A percentile compares a stretch with the other conserved stretches of the same genome.
These are phyloP conservation scores for Cantharis rufa DNA, from an alignment of 2,888 invertebrate genomes.

Conservation along the genomic window DNA sequence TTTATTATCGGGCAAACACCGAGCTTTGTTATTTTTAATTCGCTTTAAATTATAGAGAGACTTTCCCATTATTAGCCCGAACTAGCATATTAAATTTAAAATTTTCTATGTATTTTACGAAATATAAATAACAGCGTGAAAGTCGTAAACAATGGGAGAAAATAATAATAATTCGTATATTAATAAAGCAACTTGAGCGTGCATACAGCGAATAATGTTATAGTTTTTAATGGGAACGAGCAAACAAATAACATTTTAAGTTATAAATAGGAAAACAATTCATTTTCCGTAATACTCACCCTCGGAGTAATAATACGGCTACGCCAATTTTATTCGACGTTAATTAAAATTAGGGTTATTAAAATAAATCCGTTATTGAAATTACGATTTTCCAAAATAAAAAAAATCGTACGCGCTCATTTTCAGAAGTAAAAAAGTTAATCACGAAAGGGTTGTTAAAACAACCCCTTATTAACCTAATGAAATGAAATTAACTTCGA, in stretches of 20 bases:
- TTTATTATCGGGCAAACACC: neutral
- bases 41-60: neutral
- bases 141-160: neutral
- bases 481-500: conserved; percentile 3
- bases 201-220: conserved; percentile 15
- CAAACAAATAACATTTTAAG: neutral
- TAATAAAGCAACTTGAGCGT: conserved; percentile 20
- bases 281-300: neutral
- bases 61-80: neutral
- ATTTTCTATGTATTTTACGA: neutral
- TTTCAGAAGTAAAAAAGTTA: neutral
- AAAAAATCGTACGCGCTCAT: neutral
- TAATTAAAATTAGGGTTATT: neutral
- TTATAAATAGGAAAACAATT: neutral
- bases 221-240: conserved; percentile 7
- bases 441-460: conserved; percentile 3
- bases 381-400: neutral
- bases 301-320: neutral
- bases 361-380: neutral
- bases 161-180: conserved; percentile 10
- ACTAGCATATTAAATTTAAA: neutral
- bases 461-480: neutral
- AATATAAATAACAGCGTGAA: neutral
- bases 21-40: neutral
- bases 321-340: neutral